Conservation (phyloP, 2,113 vertebrate genomes). For the Antechinus stuartii region DNA sequence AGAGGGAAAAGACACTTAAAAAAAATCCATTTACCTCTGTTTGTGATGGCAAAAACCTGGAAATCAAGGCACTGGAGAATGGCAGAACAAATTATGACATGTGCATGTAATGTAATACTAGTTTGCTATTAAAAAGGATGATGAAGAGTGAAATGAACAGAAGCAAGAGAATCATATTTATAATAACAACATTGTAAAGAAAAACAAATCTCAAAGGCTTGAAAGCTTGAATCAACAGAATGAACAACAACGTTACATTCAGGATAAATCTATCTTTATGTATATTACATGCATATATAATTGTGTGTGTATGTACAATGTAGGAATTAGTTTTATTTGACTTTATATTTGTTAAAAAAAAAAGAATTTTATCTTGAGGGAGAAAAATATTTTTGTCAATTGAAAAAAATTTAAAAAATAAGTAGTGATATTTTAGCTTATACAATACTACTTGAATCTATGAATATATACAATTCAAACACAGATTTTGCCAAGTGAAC, state of each 20-base stretch:
- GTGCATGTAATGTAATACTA: background rate
- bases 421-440: background rate
- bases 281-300: background rate
- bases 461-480: background rate
- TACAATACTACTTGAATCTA: background rate
- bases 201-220: background rate
- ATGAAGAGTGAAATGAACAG: background rate
- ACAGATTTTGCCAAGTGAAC: background rate
- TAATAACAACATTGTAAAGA: background rate
- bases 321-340: conserved; percentile 14
- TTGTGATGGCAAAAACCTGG: background rate
- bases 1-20: background rate
- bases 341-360: background rate
- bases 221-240: background rate
- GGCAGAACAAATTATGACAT: background rate
- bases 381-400: background rate
- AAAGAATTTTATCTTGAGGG: background rate
- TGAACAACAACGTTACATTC: background rate
- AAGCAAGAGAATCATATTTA: background rate
- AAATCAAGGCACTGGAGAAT: background rate
- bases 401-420: background rate
- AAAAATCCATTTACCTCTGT: background rate
- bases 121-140: background rate
- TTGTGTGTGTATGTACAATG: background rate
- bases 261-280: background rate